Conservation (phyloP, 2,888 invertebrate genomes). For the Morpho helenor region DNA sequence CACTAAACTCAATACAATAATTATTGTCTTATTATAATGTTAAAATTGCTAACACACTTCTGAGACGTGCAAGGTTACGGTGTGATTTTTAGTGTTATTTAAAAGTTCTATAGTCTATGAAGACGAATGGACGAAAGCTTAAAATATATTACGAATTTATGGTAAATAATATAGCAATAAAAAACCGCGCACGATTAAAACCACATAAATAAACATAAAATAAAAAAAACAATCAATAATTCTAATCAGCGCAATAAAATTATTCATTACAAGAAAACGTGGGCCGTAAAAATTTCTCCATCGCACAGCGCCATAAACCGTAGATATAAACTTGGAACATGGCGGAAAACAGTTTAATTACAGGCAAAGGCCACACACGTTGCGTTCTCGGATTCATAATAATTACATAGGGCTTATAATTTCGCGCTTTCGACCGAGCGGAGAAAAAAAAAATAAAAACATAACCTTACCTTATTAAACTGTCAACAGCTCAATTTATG, state of each 20-base stretch:
- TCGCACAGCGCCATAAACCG: constrained; percentile 22
- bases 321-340: constrained; percentile 51
- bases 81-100: too few species aligned
- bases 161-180: background rate
- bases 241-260: constrained; percentile 31
- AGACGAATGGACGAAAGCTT: too few species aligned
- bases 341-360: constrained; percentile 59
- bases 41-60: too few species aligned
- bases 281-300: constrained; percentile 24
- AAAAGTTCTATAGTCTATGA: too few species aligned
- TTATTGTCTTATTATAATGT: too few species aligned
- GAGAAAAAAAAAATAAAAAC: constrained; percentile 69
- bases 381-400: constrained; percentile 54
- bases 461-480: constrained; percentile 75
- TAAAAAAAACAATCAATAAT: constrained; percentile 21
- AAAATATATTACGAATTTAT: too few species aligned
- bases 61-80: too few species aligned
- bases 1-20: too few species aligned
- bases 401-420: constrained; percentile 72
- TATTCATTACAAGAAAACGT: constrained; percentile 29
- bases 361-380: constrained; percentile 65
- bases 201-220: constrained; percentile 2
- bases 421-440: constrained; percentile 60
- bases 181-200: background rate
- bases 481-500: constrained; percentile 80